Evolutionary conservation across 2,888 invertebrate species (phyloP).

Genomic region (Minunthozetes semirufus): DNA sequence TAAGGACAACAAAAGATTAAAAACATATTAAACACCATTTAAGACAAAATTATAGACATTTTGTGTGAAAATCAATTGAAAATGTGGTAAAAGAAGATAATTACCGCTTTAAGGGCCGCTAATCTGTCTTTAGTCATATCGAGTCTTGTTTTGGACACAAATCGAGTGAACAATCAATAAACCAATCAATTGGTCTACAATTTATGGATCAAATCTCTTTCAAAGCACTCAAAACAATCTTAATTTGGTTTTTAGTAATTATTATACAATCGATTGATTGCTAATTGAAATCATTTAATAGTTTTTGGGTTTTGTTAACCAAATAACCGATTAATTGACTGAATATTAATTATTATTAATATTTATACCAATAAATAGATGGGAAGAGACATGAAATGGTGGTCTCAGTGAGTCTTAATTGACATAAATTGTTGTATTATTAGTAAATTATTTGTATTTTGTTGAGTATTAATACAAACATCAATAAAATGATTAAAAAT

Average conservation of each 20-base stretch:
- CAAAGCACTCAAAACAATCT: background rate
- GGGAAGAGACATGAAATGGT: too few species aligned
- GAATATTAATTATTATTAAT: too few species aligned
- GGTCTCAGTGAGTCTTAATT: too few species aligned
- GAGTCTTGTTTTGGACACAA: background rate
- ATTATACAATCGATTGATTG: background rate
- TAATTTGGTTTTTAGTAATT: background rate
- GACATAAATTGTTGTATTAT: background rate
- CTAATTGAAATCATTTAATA: background rate
- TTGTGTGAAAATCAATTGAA: background rate
- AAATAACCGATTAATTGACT: too few species aligned
- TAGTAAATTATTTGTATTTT: background rate
- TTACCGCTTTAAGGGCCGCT: conserved; percentile 44
- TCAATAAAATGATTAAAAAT: conserved; percentile 1
- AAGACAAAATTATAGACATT: background rate
- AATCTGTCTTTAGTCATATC: conserved; percentile 44
- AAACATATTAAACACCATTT: background rate
- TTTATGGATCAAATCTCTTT: background rate
- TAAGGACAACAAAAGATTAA: conserved; percentile 44
- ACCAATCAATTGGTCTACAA: background rate
- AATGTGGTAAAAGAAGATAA: conserved; percentile 29
- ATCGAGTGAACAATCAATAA: background rate
- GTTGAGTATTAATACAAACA: background rate
- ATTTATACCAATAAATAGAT: too few species aligned
- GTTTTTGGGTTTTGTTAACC: too few species aligned